Base-by-base conservation (phyloP, 2,888 invertebrate species). In the Polyploca ridens region DNA sequence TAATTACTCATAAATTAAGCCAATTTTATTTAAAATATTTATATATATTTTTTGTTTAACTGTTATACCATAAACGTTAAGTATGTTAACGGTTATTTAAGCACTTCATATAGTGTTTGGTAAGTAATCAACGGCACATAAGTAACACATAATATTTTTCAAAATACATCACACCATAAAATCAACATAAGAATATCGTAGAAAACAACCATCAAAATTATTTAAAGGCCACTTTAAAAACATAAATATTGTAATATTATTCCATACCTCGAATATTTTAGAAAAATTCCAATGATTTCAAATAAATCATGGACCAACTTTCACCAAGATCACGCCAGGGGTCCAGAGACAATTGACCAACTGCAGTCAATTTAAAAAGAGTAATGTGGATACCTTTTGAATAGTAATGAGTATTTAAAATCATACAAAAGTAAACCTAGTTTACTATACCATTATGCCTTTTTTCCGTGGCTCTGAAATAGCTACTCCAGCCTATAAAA, bases 351-450 rank as follows among this genome's bases (percentile, higher is more conserved):
- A 19, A 3, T 54, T 54, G 19, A 54, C 54, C 54, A 10, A 54
- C 19, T 54, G 19, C 19, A 54, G 54, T 54, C 54, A n/a, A 54
- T 54, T 54, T 54, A 19, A 19, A 54, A 54, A 54, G 54, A 54
- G 54, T 54, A 54, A 54, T 54, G 54, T 54, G n/a, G 16, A 8
- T 19, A 54, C 19, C 54, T 54, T 19, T 54, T 54, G 54, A 54
- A 54, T 54, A 54, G 54, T 54, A 54, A 54, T 54, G 19, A 54
- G 19, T 54, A 19, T 54, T 54, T 19, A 19, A 19, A 54, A 54
- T 54, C 54, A 54, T 19, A 54, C 19, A 10, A 54, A 19, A 54
- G n/a, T 54, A 19, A 54, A 54, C 49, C 54, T 19, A 54, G 7
- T 10, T 19, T 19, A 54, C 10, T 54, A 3, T 16, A 54, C 14